phyloP scores from a whole-genome alignment of 2,888 invertebrate species.

The Dione juno region DNA sequence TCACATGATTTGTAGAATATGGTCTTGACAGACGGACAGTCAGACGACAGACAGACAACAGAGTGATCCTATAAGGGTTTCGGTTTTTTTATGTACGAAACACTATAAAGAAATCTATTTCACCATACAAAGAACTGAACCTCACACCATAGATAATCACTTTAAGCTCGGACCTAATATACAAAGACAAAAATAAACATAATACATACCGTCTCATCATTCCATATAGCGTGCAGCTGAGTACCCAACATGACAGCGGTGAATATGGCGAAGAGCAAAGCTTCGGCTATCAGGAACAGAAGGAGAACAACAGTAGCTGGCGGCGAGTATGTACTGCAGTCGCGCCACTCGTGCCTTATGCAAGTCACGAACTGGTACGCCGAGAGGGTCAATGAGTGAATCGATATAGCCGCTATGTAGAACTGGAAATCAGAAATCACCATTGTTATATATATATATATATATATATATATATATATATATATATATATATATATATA shows the following conservation, averaged over 20 bases:
- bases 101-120: too few species aligned
- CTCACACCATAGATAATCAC: too few species aligned
- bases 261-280: constrained; percentile 97
- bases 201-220: constrained; percentile 94
- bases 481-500: too few species aligned
- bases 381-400: constrained; percentile 95
- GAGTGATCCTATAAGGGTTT: too few species aligned
- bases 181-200: not conserved
- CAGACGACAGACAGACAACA: too few species aligned
- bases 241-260: constrained; percentile 99
- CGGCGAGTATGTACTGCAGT: constrained; percentile 96
- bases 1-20: too few species aligned
- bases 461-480: too few species aligned
- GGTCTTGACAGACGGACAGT: too few species aligned
- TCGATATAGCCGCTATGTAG: constrained; percentile 98
- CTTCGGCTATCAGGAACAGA: constrained; percentile 96
- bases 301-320: constrained; percentile 97
- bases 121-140: too few species aligned
- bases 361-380: constrained; percentile 97
- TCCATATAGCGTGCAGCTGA: constrained; percentile 98
- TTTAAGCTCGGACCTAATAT: too few species aligned
- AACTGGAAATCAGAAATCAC: constrained; percentile 85
- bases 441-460: too few species aligned
- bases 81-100: too few species aligned
- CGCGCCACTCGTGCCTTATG: constrained; percentile 96